phyloP scores from a whole-genome alignment of 2,888 invertebrate genomes.

The Drosophila greeni region DNA sequence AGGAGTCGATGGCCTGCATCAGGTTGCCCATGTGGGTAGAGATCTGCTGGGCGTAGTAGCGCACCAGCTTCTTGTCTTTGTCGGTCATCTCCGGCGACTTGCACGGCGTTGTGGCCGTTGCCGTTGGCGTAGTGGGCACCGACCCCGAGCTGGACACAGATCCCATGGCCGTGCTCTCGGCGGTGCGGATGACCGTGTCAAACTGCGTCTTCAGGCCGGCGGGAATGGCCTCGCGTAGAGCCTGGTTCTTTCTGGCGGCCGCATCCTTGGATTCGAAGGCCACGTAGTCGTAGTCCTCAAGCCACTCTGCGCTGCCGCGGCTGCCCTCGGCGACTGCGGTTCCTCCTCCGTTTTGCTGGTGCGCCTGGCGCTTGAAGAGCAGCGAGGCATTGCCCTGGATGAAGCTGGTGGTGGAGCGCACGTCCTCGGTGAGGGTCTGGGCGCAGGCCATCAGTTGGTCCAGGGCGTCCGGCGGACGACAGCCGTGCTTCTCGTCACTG shows the following conservation, averaged over 20 bases:
- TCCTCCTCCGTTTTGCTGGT: conserved; percentile 35
- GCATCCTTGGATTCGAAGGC: conserved; percentile 88
- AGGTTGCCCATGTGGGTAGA: conserved; percentile 91
- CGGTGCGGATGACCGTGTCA: conserved; percentile 86
- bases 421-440: conserved; percentile 91
- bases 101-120: conserved; percentile 37
- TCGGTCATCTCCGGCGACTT: conserved; percentile 81
- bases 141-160: conserved; percentile 47
- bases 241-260: conserved; percentile 85
- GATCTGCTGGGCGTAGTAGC: conserved; percentile 92
- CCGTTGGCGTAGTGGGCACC: conserved; percentile 49
- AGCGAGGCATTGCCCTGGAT: conserved; percentile 91
- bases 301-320: conserved; percentile 80
- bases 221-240: conserved; percentile 86
- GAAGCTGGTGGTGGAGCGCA: conserved; percentile 92
- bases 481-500: conserved; percentile 78
- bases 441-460: conserved; percentile 94
- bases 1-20: conserved; percentile 93
- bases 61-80: conserved; percentile 90
- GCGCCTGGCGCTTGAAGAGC: conserved; percentile 83
- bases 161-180: conserved; percentile 83
- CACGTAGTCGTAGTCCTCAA: conserved; percentile 95
- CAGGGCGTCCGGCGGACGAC: conserved; percentile 86
- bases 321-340: conserved; percentile 17
- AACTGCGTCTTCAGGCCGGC: conserved; percentile 85